Conservation (phyloP, 2,888 invertebrate species). For the Eilema caniola region DNA sequence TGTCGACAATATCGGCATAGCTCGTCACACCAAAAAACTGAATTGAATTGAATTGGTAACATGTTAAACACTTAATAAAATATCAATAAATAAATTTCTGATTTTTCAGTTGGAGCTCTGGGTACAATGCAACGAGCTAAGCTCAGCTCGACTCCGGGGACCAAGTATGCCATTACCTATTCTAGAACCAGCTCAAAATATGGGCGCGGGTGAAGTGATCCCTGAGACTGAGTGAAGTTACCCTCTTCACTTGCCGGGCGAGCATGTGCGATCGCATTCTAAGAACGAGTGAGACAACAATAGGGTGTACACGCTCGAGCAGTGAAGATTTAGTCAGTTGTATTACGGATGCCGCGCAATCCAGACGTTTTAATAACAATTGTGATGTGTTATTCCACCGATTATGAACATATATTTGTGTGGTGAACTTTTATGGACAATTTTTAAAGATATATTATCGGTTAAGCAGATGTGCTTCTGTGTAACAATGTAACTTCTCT, state of each 20-base stretch:
- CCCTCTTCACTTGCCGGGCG: conserved; percentile 66
- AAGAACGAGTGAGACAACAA: conserved; percentile 59
- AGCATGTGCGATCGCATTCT: conserved; percentile 57
- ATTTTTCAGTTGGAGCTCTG: conserved; percentile 79
- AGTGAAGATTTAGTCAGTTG: conserved; percentile 59
- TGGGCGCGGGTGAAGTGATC: conserved; percentile 75
- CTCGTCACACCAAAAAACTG: no score
- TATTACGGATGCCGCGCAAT: conserved; percentile 35
- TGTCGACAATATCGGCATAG: no score
- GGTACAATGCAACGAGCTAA: conserved; percentile 84
- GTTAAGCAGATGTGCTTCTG: conserved; percentile 54
- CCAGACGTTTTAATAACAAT: conserved; percentile 50
- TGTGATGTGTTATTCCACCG: conserved; percentile 26
- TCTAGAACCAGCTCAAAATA: conserved; percentile 55
- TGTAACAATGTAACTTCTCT: conserved; percentile 44
- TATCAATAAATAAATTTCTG: no score
- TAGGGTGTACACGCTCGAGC: conserved; percentile 57
- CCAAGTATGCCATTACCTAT: conserved; percentile 56
- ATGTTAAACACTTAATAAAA: no score
- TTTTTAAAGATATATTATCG: conserved; percentile 34
- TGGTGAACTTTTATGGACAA: conserved; percentile 28
- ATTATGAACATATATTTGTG: conserved; percentile 42
- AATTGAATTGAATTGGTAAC: no score
- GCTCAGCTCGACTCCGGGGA: conserved; percentile 78
- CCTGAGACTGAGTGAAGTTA: conserved; percentile 69